Conservation (phyloP, 1,140 invertebrate species). For the Drepana arcuata region DNA sequence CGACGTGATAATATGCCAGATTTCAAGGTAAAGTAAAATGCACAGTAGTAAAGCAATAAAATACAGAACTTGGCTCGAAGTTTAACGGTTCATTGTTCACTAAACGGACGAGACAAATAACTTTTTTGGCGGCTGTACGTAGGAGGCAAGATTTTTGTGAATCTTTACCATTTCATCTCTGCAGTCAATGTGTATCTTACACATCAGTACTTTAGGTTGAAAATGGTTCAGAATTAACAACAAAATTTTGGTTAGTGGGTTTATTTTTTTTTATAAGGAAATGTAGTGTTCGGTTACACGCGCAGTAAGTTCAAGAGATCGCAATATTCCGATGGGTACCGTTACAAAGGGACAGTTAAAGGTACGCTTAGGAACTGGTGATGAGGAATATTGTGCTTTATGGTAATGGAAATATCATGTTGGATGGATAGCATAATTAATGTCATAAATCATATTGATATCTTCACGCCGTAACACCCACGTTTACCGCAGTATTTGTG, state of each 20-base stretch:
- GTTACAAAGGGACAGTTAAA: constrained; percentile 25
- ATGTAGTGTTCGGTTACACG: constrained; percentile 44
- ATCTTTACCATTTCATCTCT: not conserved
- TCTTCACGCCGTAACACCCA: too few species aligned
- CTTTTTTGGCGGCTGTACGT: constrained; percentile 46
- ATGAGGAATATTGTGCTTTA: too few species aligned
- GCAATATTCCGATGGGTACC: constrained; percentile 30
- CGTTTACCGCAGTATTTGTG: too few species aligned
- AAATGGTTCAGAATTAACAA: too few species aligned
- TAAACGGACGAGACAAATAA: constrained; percentile 57
- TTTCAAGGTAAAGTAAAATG: too few species aligned
- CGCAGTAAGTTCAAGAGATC: constrained; percentile 24
- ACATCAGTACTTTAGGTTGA: too few species aligned
- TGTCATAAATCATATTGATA: too few species aligned
- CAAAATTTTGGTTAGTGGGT: constrained; percentile 13
- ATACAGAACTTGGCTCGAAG: constrained; percentile 37
- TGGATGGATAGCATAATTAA: too few species aligned
- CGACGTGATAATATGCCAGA: too few species aligned
- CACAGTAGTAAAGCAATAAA: constrained; percentile 29
- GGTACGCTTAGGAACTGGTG: too few species aligned
- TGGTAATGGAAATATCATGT: too few species aligned
- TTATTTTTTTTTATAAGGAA: constrained; percentile 36
- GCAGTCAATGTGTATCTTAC: too few species aligned
- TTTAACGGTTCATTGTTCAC: constrained; percentile 56
- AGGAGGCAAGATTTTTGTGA: constrained; percentile 34